Conservation (phyloP, 1,140 invertebrate species). For the Neodiprion pinetum region DNA sequence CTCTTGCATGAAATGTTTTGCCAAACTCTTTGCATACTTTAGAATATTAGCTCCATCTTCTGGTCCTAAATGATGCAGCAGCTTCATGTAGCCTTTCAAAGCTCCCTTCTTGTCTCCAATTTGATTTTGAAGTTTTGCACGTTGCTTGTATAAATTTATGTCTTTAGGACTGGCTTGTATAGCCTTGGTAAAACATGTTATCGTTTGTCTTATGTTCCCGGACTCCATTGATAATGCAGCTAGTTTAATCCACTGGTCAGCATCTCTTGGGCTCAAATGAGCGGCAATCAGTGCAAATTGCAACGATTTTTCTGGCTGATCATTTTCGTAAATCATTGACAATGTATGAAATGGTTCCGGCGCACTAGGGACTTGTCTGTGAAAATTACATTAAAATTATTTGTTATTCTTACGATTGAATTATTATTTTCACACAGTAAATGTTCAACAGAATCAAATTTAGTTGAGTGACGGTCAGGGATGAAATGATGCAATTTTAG, state of each 20-base stretch:
- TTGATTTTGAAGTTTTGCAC: conserved; percentile 74
- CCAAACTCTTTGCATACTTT: conserved; percentile 77
- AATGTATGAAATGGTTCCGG: conserved; percentile 90
- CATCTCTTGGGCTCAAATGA: conserved; percentile 81
- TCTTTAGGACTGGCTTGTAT: conserved; percentile 74
- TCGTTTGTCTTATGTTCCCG: conserved; percentile 78
- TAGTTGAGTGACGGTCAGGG: background rate
- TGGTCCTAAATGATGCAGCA: conserved; percentile 71
- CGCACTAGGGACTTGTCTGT: conserved; percentile 77
- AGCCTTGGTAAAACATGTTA: conserved; percentile 85
- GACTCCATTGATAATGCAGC: conserved; percentile 80
- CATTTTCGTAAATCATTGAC: conserved; percentile 88
- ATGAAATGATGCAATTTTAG: too few species aligned
- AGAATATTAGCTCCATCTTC: conserved; percentile 74
- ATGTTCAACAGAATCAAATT: conserved; percentile 16
- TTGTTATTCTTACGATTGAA: background rate
- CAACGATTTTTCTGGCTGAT: conserved; percentile 82
- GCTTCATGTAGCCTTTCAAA: conserved; percentile 75
- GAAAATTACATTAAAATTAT: background rate
- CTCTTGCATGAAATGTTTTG: conserved; percentile 76
- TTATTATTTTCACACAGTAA: background rate
- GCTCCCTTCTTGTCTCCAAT: conserved; percentile 75
- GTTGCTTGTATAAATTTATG: conserved; percentile 73
- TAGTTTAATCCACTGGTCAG: conserved; percentile 85
- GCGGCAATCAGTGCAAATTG: conserved; percentile 89